A percentile compares a stretch with the other conserved stretches of the same genome.
Evolutionary conservation across 2,113 vertebrate species (phyloP).

Genomic region (Pelecanoides urinatrix): DNA sequence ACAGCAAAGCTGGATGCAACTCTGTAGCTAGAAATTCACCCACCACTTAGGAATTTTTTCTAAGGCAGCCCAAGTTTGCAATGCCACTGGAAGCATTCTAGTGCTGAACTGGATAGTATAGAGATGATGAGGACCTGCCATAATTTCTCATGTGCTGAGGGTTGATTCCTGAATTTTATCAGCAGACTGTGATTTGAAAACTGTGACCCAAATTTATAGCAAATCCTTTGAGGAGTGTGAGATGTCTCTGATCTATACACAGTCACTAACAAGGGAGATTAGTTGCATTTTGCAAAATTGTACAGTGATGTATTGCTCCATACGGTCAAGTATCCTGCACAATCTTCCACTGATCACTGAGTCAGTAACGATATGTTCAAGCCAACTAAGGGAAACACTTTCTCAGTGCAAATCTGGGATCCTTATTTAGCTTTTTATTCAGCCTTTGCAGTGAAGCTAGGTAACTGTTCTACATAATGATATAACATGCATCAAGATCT

Average conservation of each 20-base stretch:
- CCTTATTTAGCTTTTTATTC: conserved; percentile 18
- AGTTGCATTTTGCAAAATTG: neutral
- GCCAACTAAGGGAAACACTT: neutral
- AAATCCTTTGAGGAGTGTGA: neutral
- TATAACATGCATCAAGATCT: conserved; percentile 4
- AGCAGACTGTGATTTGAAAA: fast-evolving
- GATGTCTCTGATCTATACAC: neutral
- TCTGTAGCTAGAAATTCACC: neutral
- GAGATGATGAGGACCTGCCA: neutral
- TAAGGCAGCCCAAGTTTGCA: neutral
- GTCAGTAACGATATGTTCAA: neutral
- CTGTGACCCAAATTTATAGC: neutral
- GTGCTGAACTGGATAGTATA: neutral
- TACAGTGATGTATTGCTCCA: neutral
- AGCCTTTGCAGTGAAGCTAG: neutral
- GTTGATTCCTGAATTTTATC: neutral
- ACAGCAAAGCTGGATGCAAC: neutral
- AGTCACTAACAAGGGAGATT: neutral
- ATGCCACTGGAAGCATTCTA: neutral
- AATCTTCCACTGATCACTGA: neutral
- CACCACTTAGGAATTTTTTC: neutral
- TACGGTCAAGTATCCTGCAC: neutral
- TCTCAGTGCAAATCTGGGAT: neutral
- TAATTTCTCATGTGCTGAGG: neutral
- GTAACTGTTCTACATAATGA: conserved; percentile 49